Evolutionary conservation across 2,797 vertebrate species (phyloP), one percentile per base, ranked within the genome.

Genomic region (Mormyrus hasselquistii): DNA sequence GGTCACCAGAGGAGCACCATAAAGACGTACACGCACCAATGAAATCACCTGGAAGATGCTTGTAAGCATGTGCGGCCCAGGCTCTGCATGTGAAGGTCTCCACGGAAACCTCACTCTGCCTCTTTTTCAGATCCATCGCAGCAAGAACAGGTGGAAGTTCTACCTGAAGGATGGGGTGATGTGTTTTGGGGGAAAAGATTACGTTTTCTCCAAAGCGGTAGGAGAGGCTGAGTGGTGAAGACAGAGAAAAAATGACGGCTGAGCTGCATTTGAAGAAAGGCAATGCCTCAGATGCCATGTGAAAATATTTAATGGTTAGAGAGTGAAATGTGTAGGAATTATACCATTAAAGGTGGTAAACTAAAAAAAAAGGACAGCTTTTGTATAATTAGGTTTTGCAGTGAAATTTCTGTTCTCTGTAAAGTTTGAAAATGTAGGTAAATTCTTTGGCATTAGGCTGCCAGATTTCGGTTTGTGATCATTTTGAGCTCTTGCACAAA

Each of bases 111-210:
- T 2, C 4, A 87, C 34, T 44, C 57, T 76, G 2, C 0, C 19
- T 89, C 59, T 57, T 2, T 92, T 92, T 85, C 93, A 99, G 98
- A 98, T 99, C 93, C 98, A 99, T 92, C 97, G 98, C 93, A 98
- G 96, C 92, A 99, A 99, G 94, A 99, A 99, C 94, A 97, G 97
- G 91, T 99, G 98, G 98, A 99, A 98, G 94, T 99, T 99, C 93
- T 98, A 95, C 93, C 94, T 99, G 93, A 99, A 98, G 93, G 97
- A 99, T 59, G 99, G 98, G 55, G 96, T 99, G 90, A 98, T 99
- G 97, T 97, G 96, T 93, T 97, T 98, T 53, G 94, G 95, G 41
- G 98, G 98, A 87, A 98, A 97, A 92, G 99, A 99, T 92, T 97
- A 99, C 22, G 97, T 99, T 89, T 99, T 99, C 93, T 97, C 98